Evolutionary conservation across 2,797 vertebrate genomes (phyloP).

Genomic region (Callimico goeldii): DNA sequence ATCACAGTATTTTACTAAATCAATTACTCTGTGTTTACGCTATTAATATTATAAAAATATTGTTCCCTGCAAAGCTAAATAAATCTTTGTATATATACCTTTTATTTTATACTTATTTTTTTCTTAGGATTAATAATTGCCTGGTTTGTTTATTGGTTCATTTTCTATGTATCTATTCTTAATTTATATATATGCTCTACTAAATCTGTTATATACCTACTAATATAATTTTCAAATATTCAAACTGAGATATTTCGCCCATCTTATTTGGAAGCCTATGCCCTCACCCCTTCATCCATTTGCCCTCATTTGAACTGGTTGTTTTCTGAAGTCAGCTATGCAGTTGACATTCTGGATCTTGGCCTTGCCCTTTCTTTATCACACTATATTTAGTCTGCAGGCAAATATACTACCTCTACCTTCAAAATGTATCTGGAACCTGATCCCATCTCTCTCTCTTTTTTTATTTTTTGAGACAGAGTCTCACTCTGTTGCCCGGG

Average conservation of each 20-base stretch:
- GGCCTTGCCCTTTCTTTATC: neutral
- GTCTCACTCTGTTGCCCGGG: neutral
- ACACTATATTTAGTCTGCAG: neutral
- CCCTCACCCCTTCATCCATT: neutral
- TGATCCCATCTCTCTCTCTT: neutral
- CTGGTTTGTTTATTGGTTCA: neutral
- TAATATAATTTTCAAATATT: neutral
- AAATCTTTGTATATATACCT: neutral
- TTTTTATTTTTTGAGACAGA: neutral
- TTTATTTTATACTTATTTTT: neutral
- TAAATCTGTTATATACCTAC: neutral
- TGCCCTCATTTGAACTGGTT: neutral
- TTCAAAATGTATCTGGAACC: neutral
- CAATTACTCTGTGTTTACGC: neutral
- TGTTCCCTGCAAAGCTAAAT: neutral
- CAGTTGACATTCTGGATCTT: neutral
- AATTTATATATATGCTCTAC: neutral
- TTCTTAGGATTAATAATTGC: neutral
- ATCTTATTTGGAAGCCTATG: neutral
- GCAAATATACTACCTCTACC: neutral
- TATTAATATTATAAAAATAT: neutral
- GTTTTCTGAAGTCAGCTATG: neutral
- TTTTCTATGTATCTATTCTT: neutral
- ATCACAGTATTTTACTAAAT: neutral
- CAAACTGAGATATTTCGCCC: neutral